Conservation (phyloP, 2,888 invertebrate genomes). For the Athetis lepigone region DNA sequence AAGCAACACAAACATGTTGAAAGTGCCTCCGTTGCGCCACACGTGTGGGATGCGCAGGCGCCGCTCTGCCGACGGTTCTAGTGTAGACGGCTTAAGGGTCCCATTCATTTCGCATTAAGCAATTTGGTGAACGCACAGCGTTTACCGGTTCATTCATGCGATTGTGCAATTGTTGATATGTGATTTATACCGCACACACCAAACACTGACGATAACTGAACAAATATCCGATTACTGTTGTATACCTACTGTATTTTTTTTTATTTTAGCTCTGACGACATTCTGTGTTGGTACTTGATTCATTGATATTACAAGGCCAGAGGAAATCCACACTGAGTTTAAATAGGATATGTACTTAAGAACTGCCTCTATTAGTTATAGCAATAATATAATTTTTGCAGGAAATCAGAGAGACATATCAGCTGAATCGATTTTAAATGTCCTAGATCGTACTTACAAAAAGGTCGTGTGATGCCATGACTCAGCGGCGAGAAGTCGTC, state of each 20-base stretch:
- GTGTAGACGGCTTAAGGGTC: slow-evolving; percentile 83
- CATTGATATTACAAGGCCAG: slow-evolving; percentile 62
- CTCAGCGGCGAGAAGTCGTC: slow-evolving; percentile 81
- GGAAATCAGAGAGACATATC: slow-evolving; percentile 62
- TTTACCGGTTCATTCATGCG: slow-evolving; percentile 87
- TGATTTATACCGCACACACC: slow-evolving; percentile 71
- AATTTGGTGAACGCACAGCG: slow-evolving; percentile 86
- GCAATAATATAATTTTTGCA: slow-evolving; percentile 50
- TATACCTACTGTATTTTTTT: slow-evolving; percentile 11
- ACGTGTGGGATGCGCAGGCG: slow-evolving; percentile 89
- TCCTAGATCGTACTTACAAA: slow-evolving; percentile 67
- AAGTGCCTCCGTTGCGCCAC: slow-evolving; percentile 89
- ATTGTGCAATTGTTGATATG: slow-evolving; percentile 79
- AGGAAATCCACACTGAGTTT: slow-evolving; percentile 59
- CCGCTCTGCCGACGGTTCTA: slow-evolving; percentile 78
- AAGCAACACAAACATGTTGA: slow-evolving; percentile 86
- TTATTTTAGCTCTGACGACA: slow-evolving; percentile 28
- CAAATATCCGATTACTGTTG: slow-evolving; percentile 36
- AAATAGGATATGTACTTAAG: slow-evolving; percentile 40
- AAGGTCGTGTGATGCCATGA: slow-evolving; percentile 75
- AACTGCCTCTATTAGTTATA: slow-evolving; percentile 8
- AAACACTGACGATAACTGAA: slow-evolving; percentile 61
- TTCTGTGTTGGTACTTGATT: slow-evolving; percentile 20
- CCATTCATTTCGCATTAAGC: slow-evolving; percentile 89
- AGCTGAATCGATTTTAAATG: slow-evolving; percentile 62